Base-by-base conservation (phyloP, 2,113 vertebrate species). In the Caranx ignobilis region DNA sequence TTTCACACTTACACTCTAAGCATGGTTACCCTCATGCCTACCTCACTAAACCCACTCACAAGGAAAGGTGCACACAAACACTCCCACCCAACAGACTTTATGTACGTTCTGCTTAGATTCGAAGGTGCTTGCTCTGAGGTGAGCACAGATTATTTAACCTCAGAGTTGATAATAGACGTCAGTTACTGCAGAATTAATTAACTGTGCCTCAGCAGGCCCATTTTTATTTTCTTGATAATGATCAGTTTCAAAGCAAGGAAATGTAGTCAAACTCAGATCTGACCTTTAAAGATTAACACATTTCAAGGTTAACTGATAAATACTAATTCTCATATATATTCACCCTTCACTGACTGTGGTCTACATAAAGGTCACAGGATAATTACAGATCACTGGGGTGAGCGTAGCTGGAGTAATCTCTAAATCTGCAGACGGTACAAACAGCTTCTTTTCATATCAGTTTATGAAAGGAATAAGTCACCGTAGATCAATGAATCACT, bases 261-360 rank as follows among this genome's bases (percentile, higher is more conserved):
- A 31, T 61, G 26, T 16, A 37, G 4, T 11, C 2, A 68, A 63
- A 34, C 35, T 52, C 31, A 43, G 9, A 79, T 15, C n/a, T 76
- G 11, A 59, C n/a, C 39, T 78, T 67, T 35, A 4, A 57, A 55
- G 56, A 79, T 62, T 54, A 6, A 48, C 54, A 41, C 32, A 71
- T 50, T 72, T 76, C 34, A 68, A 70, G 32, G 37, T 83, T 55
- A 67, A 55, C 66, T 68, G 55, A 67, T 77, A 41, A 59, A 65
- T 45, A 68, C 31, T 31, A 50, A 65, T 47, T 69, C 35, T 18
- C 16, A 0, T 26, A 19, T 50, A 13, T 62, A n/a, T 50, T 74
- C 39, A 77, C 3, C 45, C 34, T 1, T 62, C 35, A 43, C 35
- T 19, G 39, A 48, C 1, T 39, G 4, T 50, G 19, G n/a, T 52